Evolutionary conservation across 2,888 invertebrate species (phyloP).

Genomic region (Xylota sylvarum): DNA sequence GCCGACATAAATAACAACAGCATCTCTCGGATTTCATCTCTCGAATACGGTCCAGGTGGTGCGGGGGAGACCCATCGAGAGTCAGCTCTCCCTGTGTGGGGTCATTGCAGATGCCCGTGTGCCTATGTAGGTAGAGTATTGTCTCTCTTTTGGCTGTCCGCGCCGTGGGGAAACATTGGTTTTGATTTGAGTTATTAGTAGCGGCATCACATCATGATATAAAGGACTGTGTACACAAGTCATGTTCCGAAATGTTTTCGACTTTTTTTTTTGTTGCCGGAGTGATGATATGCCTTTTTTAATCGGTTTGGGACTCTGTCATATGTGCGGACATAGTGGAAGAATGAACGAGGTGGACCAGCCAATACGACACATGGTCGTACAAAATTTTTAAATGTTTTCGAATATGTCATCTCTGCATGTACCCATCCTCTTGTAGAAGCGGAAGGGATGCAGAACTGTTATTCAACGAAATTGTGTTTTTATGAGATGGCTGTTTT

Average conservation of each 20-base stretch:
- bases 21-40: slow-evolving; percentile 68
- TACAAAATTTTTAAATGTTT: slow-evolving; percentile 72
- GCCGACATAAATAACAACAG: slow-evolving; percentile 76
- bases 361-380: slow-evolving; percentile 65
- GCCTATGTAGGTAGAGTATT: slow-evolving; percentile 51
- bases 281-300: slow-evolving; percentile 64
- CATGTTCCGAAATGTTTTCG: slow-evolving; percentile 74
- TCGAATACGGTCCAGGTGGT: slow-evolving; percentile 27
- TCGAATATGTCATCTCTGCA: slow-evolving; percentile 60
- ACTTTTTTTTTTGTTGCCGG: slow-evolving; percentile 46
- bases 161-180: slow-evolving; percentile 76
- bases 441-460: slow-evolving; percentile 57
- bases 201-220: slow-evolving; percentile 76
- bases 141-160: slow-evolving; percentile 63
- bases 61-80: slow-evolving; percentile 62
- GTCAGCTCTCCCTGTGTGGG: slow-evolving; percentile 66
- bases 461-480: slow-evolving; percentile 67
- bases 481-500: slow-evolving; percentile 51
- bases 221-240: slow-evolving; percentile 75
- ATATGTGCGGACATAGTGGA: slow-evolving; percentile 57
- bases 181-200: slow-evolving; percentile 77
- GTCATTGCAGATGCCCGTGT: slow-evolving; percentile 59
- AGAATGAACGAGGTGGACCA: slow-evolving; percentile 52
- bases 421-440: slow-evolving; percentile 20
- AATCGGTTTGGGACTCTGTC: slow-evolving; percentile 55